phyloP scores from a whole-genome alignment of 2,113 vertebrate species.

The Python bivittatus region DNA sequence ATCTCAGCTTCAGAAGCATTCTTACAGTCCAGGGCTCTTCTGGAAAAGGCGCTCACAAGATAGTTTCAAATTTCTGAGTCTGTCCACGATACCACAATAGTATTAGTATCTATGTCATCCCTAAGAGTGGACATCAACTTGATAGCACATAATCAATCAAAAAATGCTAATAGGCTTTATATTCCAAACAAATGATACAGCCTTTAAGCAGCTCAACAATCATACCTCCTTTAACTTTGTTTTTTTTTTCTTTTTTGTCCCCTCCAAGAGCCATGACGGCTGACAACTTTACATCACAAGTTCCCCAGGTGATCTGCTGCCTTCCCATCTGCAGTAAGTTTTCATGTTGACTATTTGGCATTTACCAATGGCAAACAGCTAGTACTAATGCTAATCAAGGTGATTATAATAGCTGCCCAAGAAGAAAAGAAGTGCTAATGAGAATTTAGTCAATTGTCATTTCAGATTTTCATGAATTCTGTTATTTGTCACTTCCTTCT shows the following conservation, averaged over 20 bases:
- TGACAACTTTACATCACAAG: background rate
- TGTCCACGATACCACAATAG: background rate
- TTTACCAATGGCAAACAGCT: background rate
- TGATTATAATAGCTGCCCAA: conserved; percentile 57
- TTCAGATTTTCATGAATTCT: conserved; percentile 62
- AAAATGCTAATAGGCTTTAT: background rate
- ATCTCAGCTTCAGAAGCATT: background rate
- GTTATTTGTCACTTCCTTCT: conserved; percentile 65
- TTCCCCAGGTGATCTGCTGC: background rate
- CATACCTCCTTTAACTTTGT: accelerated
- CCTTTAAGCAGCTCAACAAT: background rate
- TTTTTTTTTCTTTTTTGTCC: background rate
- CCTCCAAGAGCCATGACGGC: background rate
- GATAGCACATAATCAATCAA: background rate
- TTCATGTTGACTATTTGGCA: conserved; percentile 41
- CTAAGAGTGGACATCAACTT: background rate
- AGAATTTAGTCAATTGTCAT: conserved; percentile 68
- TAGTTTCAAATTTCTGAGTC: background rate
- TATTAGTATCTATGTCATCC: background rate
- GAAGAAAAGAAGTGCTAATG: conserved; percentile 65
- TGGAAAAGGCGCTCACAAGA: background rate
- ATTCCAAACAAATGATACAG: background rate
- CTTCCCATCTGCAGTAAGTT: conserved; percentile 25
- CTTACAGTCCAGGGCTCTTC: background rate
- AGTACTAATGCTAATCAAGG: conserved; percentile 41